Percentiles rank a stretch among this genome's conserved stretches.
Conservation (phyloP, 1,140 invertebrate species). For the Calosoma granatense region DNA sequence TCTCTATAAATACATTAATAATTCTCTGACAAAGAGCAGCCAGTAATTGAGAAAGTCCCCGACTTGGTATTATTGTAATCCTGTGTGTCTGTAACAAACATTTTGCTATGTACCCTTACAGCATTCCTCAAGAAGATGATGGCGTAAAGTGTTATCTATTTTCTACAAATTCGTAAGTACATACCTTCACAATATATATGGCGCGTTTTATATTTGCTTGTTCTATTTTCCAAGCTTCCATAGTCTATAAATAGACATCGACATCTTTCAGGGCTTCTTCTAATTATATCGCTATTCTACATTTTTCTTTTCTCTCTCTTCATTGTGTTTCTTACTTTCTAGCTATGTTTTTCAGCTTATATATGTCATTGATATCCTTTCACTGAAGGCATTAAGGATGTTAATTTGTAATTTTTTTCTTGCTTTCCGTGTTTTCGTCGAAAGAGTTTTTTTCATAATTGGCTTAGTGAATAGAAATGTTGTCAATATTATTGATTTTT, state of each 20-base stretch:
- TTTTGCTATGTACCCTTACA: slow-evolving; percentile 38
- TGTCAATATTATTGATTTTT: no score
- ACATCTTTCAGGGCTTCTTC: not conserved
- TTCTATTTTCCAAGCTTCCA: not conserved
- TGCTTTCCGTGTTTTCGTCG: no score
- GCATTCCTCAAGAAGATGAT: slow-evolving; percentile 65
- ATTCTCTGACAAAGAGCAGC: not conserved
- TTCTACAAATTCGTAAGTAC: slow-evolving; percentile 2
- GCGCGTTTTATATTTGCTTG: no score
- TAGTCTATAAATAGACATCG: not conserved
- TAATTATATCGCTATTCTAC: slow-evolving; percentile 9
- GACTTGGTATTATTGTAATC: not conserved
- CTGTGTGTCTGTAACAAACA: not conserved
- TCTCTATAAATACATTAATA: not conserved
- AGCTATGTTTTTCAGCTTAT: no score
- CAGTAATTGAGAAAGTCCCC: no score
- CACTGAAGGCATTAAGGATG: no score
- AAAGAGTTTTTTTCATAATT: no score
- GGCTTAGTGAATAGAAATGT: no score
- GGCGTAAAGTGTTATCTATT: slow-evolving; percentile 40
- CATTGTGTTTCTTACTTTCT: slow-evolving; percentile 20
- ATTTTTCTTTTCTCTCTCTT: slow-evolving; percentile 5
- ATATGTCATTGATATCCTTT: no score
- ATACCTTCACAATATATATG: not conserved
- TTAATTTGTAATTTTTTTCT: no score